Percentiles rank a stretch among this genome's conserved stretches.
Conservation (phyloP, 1,140 invertebrate species). For the Leptonema lineaticorne region DNA sequence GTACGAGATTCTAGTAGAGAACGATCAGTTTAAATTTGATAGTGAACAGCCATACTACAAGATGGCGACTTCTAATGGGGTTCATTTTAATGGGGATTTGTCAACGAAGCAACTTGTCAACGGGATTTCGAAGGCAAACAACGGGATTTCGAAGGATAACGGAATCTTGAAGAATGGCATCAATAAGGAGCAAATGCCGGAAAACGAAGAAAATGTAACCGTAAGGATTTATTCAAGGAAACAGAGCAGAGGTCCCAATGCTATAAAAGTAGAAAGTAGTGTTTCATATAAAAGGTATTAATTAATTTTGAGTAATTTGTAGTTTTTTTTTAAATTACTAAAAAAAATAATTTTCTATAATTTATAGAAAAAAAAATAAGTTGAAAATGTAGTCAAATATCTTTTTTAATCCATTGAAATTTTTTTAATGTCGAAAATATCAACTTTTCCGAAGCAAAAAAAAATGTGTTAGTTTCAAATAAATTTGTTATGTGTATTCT, state of each 20-base stretch:
- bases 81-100: conserved; percentile 5
- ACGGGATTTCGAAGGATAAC: not conserved
- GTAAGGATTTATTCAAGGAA: conserved; percentile 25
- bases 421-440: too few relatives aligned
- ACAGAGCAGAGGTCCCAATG: conserved; percentile 22
- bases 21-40: not conserved
- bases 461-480: too few relatives aligned
- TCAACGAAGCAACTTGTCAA: not conserved
- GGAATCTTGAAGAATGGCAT: not conserved
- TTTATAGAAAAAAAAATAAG: not conserved
- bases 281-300: conserved; percentile 33
- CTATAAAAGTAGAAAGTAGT: conserved; percentile 30
- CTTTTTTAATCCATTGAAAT: not conserved
- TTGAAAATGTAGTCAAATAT: not conserved
- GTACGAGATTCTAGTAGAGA: not conserved
- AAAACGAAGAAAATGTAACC: not conserved
- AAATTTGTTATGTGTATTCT: too few relatives aligned
- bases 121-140: not conserved
- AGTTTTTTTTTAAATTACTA: not conserved
- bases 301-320: not conserved
- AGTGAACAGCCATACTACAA: not conserved
- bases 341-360: too few relatives aligned
- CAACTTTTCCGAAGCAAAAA: too few relatives aligned
- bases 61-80: conserved; percentile 23
- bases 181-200: not conserved